Percentiles rank a stretch among this genome's conserved stretches.
phyloP scores from a whole-genome alignment of 2,113 vertebrate species.

The Antidorcas marsupialis region DNA sequence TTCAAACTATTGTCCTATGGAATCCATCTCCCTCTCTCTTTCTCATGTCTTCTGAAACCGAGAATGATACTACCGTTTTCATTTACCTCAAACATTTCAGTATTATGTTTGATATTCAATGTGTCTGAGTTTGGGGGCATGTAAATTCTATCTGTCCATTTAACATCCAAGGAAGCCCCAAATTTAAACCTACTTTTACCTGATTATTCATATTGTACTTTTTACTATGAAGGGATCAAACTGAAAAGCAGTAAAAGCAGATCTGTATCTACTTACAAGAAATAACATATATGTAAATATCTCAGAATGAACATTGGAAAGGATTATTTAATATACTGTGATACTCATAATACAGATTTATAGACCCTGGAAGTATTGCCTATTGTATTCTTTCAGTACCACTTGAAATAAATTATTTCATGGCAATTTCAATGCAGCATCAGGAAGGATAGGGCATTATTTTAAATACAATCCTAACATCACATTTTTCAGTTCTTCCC shows the following conservation, averaged over 20 bases:
- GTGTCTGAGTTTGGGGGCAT: neutral
- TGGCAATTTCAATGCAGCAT: neutral
- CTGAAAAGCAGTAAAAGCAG: neutral
- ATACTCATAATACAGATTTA: neutral
- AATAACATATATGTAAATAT: neutral
- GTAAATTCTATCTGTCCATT: neutral
- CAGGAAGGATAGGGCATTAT: neutral
- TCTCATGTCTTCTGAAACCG: neutral
- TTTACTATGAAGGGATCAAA: neutral
- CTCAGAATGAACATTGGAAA: neutral
- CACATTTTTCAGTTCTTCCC: neutral
- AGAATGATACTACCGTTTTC: neutral
- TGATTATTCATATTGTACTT: neutral
- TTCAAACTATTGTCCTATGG: neutral
- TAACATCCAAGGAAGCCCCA: neutral
- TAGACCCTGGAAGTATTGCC: neutral
- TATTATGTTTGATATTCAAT: neutral
- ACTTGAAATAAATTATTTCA: neutral
- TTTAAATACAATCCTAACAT: neutral
- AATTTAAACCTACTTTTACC: neutral
- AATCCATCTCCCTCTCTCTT: neutral
- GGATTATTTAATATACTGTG: neutral
- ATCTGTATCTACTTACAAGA: neutral
- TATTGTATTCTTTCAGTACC: neutral
- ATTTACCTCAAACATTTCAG: neutral